Evolutionary conservation across 2,113 vertebrate species (phyloP).

Genomic region (Mustelus asterias): DNA sequence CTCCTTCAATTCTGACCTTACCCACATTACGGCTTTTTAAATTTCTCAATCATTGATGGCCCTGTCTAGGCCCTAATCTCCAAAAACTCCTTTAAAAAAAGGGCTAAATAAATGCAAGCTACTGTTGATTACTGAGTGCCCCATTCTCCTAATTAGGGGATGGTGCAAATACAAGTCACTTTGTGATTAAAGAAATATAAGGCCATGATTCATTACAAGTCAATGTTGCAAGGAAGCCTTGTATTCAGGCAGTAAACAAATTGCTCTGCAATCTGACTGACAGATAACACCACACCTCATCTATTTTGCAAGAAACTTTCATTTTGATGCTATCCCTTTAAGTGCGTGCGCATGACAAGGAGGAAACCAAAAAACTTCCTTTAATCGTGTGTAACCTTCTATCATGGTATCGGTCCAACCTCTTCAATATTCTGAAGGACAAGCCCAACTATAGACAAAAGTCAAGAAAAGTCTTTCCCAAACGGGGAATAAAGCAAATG

Average conservation of each 20-base stretch:
- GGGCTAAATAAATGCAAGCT: neutral
- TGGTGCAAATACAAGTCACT: neutral
- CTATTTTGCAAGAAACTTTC: neutral
- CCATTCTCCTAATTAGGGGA: neutral
- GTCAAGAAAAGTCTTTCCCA: neutral
- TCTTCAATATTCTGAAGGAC: neutral
- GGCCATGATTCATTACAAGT: neutral
- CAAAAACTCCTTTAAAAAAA: neutral
- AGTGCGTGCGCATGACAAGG: neutral
- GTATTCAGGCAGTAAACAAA: neutral
- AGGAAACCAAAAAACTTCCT: neutral
- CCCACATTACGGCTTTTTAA: too few relatives aligned
- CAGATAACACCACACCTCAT: neutral
- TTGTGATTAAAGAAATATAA: neutral
- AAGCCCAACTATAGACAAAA: neutral
- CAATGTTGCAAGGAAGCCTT: neutral
- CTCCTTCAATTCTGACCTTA: neutral
- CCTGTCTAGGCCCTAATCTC: too few relatives aligned
- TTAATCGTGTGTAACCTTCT: neutral
- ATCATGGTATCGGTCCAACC: neutral
- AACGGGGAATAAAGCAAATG: neutral
- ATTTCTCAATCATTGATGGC: too few relatives aligned
- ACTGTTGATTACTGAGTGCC: neutral
- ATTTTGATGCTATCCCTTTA: neutral
- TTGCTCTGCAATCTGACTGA: neutral